Base-by-base conservation (phyloP, 2,888 invertebrate species). In the Andricus quercusramuli region DNA sequence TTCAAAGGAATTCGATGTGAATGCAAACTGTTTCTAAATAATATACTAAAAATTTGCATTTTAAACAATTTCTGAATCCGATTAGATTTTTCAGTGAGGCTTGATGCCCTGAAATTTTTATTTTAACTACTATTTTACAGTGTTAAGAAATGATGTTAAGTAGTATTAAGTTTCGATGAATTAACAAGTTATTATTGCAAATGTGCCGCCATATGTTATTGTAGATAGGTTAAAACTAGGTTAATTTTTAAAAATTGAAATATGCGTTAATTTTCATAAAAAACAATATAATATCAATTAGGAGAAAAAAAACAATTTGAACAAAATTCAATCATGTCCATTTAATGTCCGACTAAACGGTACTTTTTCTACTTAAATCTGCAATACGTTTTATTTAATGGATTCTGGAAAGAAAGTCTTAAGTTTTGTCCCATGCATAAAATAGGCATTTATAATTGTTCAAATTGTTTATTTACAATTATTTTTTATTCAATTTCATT, bases 141-240 rank as follows among this genome's bases (percentile, higher is more conserved):
- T 79, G 83, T 85, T 83, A 80, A 85, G 78, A 85, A 77, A 84
- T 84, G 84, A 85, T 85, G 84, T 86, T 87, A 81, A 83, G 80
- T 87, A 86, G 81, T 87, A 77, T 83, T 83, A 65, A 67, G 62
- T 81, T 77, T 37, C 65, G 13, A 29, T 25, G 15, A 15, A 17
- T 29, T 25, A 9, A 44, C 25, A 74, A 56, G 32, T 74, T 56
- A 74, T n/a, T 37, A 29, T 25, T 37, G 37, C 11, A 51, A 70
- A 37, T 37, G 65, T 70, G 68, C 70, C 66, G 32, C n/a, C 56
- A 77, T 29, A 78, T 32, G n/a, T n/a, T 80, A 74, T 74, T 65
- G 62, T 79, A 77, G 66, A 29, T 74, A 56, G 56, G 51, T n/a
- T 56, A 32, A 32, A 32, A 32, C 32, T 32, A 32, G 8, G 32